phyloP scores from a whole-genome alignment of 2,888 invertebrate genomes.

The Pachymerium ferrugineum region DNA sequence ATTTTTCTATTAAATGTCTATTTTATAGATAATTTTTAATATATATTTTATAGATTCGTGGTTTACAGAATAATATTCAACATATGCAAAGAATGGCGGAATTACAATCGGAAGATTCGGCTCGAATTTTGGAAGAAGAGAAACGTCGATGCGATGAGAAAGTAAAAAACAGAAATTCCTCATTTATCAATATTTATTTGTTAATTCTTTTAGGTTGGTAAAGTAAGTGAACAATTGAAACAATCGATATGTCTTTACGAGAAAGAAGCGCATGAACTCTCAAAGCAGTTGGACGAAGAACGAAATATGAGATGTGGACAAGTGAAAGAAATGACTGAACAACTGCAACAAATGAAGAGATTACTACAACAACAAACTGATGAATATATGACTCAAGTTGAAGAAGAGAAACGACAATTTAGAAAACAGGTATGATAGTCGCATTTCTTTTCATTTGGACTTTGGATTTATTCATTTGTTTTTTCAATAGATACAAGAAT shows the following conservation, averaged over 20 bases:
- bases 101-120: conserved; percentile 7
- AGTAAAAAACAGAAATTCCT: neutral
- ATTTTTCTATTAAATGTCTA: neutral
- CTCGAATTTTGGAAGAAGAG: conserved; percentile 14
- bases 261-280: conserved; percentile 3
- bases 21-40: neutral
- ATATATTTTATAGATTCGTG: neutral
- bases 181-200: neutral
- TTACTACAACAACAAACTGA: neutral
- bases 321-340: neutral
- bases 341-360: neutral
- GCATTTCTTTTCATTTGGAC: neutral
- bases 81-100: neutral
- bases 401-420: neutral
- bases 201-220: neutral
- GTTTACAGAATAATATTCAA: neutral
- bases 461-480: too few species aligned
- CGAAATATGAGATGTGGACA: neutral
- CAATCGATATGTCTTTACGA: conserved; percentile 29
- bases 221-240: conserved; percentile 30
- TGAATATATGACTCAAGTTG: neutral
- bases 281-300: conserved; percentile 7
- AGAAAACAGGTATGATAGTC: neutral
- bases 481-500: conserved; percentile 27
- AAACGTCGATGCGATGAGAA: conserved; percentile 23